Base-by-base conservation (phyloP, 2,797 vertebrate genomes). In the Myotis daubentonii region DNA sequence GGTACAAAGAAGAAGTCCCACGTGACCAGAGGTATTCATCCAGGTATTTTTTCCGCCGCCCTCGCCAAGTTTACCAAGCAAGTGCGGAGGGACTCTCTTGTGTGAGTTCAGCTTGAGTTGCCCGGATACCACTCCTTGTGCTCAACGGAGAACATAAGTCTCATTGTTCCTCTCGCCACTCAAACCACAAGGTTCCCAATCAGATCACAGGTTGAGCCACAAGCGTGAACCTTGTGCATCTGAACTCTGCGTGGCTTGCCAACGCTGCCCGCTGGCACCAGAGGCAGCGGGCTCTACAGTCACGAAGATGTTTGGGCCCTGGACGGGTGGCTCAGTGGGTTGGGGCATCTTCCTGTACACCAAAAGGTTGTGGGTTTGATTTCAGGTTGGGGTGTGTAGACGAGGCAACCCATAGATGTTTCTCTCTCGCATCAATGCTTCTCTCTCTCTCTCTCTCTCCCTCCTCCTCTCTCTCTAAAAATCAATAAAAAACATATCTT, bases 61-160 rank as follows among this genome's bases (percentile, higher is more conserved):
- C 98, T 98, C 0, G 3, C 91, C 4, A 90, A 95, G 97, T 98
- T 98, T 98, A 97, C 98, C 96, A 96, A 98, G 97, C 2, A 94
- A 98, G 98, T 0, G 97, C 97, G 97, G 83, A 92, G 94, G 82
- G 20, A 1, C 62, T 12, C 96, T 90, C 93, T 74, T 74, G 41
- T 70, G 85, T 76, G 65, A 10, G 0, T 41, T 94, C 49, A 36
- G 13, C 83, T 84, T 16, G 3, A 51, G 95, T 95, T 93, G 89
- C 96, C 86, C 3, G 19, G 94, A 93, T 80, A 91, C 97, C 89
- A 20, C 12, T 13, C 44, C 83, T 94, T 72, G 53, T 2, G 25
- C 68, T 94, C 85, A 80, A 62, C 41, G 55, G 70, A 51, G 65
- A 92, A 89, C 93, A 78, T 81, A 81, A 74, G 86, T 89, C 36